These are phyloP conservation scores for Zalophus californianus DNA, from an alignment of 2,797 vertebrate genomes.

Conservation along the genomic window DNA sequence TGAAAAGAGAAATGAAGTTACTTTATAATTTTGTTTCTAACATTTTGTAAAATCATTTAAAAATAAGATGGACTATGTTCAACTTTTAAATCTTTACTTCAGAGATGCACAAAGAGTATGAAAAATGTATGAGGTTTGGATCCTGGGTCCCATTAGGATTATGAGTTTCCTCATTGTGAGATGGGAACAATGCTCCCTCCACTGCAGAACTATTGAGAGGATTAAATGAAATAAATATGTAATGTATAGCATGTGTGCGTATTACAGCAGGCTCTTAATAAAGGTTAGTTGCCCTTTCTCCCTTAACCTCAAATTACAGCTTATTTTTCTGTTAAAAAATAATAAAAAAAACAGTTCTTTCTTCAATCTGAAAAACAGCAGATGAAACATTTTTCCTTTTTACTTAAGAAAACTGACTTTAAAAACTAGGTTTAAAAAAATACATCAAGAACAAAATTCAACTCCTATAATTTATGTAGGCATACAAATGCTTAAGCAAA, in stretches of 20 bases:
- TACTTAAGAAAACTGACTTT: background rate
- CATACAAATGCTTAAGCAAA: background rate
- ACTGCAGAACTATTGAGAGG: background rate
- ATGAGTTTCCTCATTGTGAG: background rate
- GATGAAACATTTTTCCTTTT: background rate
- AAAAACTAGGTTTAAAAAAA: background rate
- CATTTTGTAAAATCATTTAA: constrained; percentile 26
- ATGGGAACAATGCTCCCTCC: background rate
- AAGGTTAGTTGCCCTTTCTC: background rate
- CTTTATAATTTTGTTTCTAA: background rate
- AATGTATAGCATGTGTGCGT: background rate
- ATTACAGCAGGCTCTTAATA: background rate
- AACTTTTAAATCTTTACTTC: constrained; percentile 11
- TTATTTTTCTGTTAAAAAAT: constrained; percentile 26
- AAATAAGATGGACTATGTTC: background rate
- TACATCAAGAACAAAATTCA: background rate
- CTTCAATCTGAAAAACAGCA: background rate
- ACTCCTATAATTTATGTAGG: background rate
- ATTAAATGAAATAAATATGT: background rate
- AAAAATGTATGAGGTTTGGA: background rate
- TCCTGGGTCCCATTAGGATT: background rate
- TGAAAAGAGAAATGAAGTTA: background rate
- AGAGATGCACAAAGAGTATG: background rate
- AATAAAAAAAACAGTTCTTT: background rate
- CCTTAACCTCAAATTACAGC: background rate